Percentiles rank a stretch among this genome's conserved stretches.
Evolutionary conservation across 2,888 invertebrate species (phyloP).

Genomic region (Pantelozetes paolii): DNA sequence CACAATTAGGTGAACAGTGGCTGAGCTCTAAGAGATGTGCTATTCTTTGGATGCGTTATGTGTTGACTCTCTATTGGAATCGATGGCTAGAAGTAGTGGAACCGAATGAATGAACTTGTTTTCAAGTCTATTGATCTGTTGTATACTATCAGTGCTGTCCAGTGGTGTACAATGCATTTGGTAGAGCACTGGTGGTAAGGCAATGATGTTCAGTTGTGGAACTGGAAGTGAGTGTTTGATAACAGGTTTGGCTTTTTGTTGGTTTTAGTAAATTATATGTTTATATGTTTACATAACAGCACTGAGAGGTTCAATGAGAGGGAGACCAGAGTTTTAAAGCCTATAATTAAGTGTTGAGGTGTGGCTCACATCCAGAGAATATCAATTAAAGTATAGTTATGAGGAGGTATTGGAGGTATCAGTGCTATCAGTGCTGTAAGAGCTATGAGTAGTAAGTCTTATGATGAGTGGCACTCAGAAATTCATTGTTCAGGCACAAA

Average conservation of each 20-base stretch:
- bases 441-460: background rate
- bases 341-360: constrained; percentile 38
- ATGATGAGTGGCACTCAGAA: constrained; percentile 37
- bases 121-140: constrained; percentile 14
- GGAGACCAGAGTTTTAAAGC: constrained; percentile 6
- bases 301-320: constrained; percentile 22
- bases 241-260: constrained; percentile 29
- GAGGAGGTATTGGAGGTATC: constrained; percentile 13
- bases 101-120: constrained; percentile 13
- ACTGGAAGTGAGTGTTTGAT: constrained; percentile 25
- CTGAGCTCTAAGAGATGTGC: background rate
- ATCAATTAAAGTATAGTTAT: constrained; percentile 26
- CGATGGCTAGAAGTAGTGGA: background rate
- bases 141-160: background rate
- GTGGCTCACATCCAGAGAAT: constrained; percentile 28
- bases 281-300: constrained; percentile 37
- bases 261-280: constrained; percentile 37
- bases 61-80: background rate
- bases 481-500: constrained; percentile 20
- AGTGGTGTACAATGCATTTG: background rate
- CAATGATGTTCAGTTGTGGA: background rate
- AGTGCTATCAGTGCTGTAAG: background rate
- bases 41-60: background rate
- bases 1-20: constrained; percentile 24
- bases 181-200: background rate